Evolutionary conservation across 2,113 vertebrate genomes (phyloP).

Genomic region (Cynocephalus volans): DNA sequence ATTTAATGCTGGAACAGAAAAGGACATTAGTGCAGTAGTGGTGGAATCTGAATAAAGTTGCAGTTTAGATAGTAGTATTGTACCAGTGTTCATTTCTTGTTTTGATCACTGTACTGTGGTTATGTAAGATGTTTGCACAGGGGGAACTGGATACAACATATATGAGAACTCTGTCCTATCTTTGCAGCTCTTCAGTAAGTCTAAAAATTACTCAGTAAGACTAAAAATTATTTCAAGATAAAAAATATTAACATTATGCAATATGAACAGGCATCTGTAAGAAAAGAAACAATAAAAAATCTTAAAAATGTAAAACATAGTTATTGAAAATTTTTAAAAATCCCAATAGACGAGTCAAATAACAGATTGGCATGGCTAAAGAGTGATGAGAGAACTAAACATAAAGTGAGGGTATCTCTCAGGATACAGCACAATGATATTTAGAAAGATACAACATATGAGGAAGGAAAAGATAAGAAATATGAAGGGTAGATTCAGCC

Average conservation of each 20-base stretch:
- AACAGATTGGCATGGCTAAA: neutral
- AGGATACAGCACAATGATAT: neutral
- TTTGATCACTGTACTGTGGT: neutral
- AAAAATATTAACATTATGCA: neutral
- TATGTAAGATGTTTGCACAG: neutral
- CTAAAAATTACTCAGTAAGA: neutral
- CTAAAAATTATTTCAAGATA: neutral
- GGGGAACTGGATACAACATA: neutral
- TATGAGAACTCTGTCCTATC: neutral
- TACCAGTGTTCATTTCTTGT: too few relatives aligned
- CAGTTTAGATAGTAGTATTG: too few relatives aligned
- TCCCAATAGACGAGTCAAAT: neutral
- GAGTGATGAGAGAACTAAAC: neutral
- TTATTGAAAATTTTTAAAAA: neutral
- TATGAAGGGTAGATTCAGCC: neutral
- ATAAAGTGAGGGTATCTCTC: neutral
- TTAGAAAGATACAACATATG: neutral
- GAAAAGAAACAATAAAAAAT: neutral
- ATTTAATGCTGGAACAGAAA: too few relatives aligned
- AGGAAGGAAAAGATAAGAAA: neutral
- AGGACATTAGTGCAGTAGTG: too few relatives aligned
- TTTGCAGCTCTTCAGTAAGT: neutral
- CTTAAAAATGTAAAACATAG: neutral
- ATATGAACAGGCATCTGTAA: neutral
- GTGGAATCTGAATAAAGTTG: too few relatives aligned